phyloP scores from a whole-genome alignment of 2,888 invertebrate genomes.

The Limnephilus lunatus region DNA sequence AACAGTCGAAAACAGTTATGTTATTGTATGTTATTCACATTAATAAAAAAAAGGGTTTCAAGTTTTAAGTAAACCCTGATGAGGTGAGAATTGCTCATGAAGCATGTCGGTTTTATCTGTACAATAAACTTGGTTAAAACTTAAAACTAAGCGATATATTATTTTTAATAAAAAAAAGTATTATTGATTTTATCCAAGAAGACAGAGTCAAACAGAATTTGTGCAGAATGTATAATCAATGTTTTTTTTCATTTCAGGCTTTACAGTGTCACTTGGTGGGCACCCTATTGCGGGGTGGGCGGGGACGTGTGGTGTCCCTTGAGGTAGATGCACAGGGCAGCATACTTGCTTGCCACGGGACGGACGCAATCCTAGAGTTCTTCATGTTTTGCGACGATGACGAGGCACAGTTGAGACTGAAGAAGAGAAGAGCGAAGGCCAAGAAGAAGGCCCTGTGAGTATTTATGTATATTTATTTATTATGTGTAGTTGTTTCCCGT shows the following conservation, averaged over 20 bases:
- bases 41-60: too few relatives aligned
- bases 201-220: neutral
- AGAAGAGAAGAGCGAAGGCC: constrained; percentile 88
- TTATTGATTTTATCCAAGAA: neutral
- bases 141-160: too few relatives aligned
- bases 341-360: constrained; percentile 89
- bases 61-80: too few relatives aligned
- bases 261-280: constrained; percentile 88
- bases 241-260: constrained; percentile 68
- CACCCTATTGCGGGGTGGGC: constrained; percentile 86
- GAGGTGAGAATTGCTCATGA: too few relatives aligned
- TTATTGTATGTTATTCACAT: too few relatives aligned
- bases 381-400: constrained; percentile 88
- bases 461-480: neutral
- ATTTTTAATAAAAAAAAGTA: too few relatives aligned
- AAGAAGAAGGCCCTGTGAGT: constrained; percentile 71
- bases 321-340: constrained; percentile 84
- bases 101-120: too few relatives aligned
- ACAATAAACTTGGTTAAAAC: too few relatives aligned
- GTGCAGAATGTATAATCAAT: neutral
- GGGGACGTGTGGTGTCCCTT: constrained; percentile 88
- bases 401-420: constrained; percentile 83
- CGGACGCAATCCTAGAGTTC: constrained; percentile 88
- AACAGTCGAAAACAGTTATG: too few relatives aligned
- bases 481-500: too few relatives aligned